Evolutionary conservation across 2,113 vertebrate genomes (phyloP), one percentile per base, ranked within the genome.

Genomic region (Lipophrys pholis): DNA sequence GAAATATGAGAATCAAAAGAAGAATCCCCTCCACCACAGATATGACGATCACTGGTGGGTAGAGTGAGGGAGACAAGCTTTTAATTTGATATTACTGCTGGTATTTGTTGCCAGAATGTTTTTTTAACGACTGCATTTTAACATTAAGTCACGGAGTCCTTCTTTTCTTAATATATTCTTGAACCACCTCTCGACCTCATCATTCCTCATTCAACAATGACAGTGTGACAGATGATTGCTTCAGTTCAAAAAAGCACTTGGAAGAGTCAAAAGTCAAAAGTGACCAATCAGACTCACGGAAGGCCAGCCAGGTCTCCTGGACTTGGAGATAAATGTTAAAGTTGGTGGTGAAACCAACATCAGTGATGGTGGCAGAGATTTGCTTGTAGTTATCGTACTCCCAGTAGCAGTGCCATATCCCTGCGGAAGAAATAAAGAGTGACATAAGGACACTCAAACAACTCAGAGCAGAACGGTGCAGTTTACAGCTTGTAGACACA

Each of bases 291-390:
- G n/a, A 94, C 96, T 94, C 86, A 97, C 96, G 56, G 78, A 95
- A 94, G 0, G 91, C 96, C 76, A 97, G 90, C 96, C 96, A 97
- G 5, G 96, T 97, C 89, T 97, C 96, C 65, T 95, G 92, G 38
- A 96, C 94, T 5, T 90, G 89, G 62, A 93, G 70, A 67, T 97
- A 97, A 76, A 90, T 89, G 0, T 88, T 51, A n/a, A 95, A 59
- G 75, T 97, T 87, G 38, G 91, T 94, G 73, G 94, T 96, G 85
- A 97, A 90, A 17, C 95, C 95, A 4, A 96, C 16, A 9, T 92
- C 38, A 6, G 11, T 36, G 60, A 95, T 94, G 73, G 91, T 80
- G 35, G 91, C 80, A 0, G 83, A 86, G 0, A 7, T 0, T 30
- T 78, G 46, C 14, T 87, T 91, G 69, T 94, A 87, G 55, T 41